Percentiles rank a stretch among this genome's conserved stretches.
Conservation (phyloP, 2,888 invertebrate genomes). For the Yponomeuta plumbellus region DNA sequence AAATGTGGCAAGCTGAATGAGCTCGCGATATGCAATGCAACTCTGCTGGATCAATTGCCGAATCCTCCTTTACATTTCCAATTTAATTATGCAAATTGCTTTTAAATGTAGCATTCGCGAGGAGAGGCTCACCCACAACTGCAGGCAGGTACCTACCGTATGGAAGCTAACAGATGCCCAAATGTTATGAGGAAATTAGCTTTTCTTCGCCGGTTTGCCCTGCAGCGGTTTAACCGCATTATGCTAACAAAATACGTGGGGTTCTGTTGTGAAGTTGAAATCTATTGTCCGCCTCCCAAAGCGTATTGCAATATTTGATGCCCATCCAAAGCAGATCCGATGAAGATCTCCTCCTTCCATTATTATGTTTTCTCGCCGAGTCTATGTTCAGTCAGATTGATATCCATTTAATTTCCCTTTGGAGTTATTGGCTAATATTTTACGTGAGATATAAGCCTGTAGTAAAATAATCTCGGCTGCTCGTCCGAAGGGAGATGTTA, state of each 20-base stretch:
- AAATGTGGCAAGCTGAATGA: neutral
- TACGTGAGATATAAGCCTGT: slow-evolving; percentile 41
- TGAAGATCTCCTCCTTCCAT: neutral
- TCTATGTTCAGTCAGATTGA: slow-evolving; percentile 45
- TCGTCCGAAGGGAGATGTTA: slow-evolving; percentile 37
- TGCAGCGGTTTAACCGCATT: slow-evolving; percentile 5
- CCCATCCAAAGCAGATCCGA: neutral
- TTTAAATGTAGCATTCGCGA: slow-evolving; percentile 19
- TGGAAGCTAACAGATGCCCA: slow-evolving; percentile 7
- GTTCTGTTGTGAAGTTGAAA: neutral
- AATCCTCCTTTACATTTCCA: slow-evolving; percentile 26
- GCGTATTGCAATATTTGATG: neutral
- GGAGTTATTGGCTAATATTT: slow-evolving; percentile 58
- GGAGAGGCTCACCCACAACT: slow-evolving; percentile 6
- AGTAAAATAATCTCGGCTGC: slow-evolving; percentile 40
- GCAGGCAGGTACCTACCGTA: slow-evolving; percentile 8
- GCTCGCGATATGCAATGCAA: slow-evolving; percentile 8
- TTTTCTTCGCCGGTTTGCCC: slow-evolving; percentile 14
- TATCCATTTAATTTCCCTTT: slow-evolving; percentile 57
- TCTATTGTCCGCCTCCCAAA: neutral
- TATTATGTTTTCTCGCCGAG: slow-evolving; percentile 20
- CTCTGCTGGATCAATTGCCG: slow-evolving; percentile 18
- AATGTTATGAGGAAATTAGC: slow-evolving; percentile 10
- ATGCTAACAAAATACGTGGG: slow-evolving; percentile 7
- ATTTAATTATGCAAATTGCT: slow-evolving; percentile 30